Evolutionary conservation across 2,888 invertebrate genomes (phyloP).

Genomic region (Eupithecia abbreviata): DNA sequence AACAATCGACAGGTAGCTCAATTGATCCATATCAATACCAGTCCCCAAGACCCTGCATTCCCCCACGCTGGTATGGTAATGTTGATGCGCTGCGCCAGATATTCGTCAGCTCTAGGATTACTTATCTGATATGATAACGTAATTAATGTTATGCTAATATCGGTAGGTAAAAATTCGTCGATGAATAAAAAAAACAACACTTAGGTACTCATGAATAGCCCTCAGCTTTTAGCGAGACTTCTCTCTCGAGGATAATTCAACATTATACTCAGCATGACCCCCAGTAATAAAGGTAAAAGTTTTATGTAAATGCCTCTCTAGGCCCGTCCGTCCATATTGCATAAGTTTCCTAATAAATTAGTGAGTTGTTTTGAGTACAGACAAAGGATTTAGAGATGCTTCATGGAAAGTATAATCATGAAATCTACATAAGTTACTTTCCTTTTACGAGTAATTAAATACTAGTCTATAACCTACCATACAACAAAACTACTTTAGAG

Average conservation of each 20-base stretch:
- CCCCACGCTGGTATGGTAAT: too few relatives aligned
- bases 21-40: too few relatives aligned
- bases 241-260: constrained; percentile 40
- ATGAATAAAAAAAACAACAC: background rate
- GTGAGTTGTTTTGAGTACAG: constrained; percentile 55
- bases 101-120: too few relatives aligned
- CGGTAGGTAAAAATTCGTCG: background rate
- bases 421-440: constrained; percentile 9
- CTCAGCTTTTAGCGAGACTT: constrained; percentile 37
- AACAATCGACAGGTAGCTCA: too few relatives aligned
- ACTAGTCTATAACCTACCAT: background rate
- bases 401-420: constrained; percentile 1
- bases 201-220: constrained; percentile 3
- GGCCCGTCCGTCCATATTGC: constrained; percentile 51
- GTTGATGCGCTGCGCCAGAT: too few relatives aligned
- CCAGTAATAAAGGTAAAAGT: constrained; percentile 56
- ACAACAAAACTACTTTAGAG: background rate
- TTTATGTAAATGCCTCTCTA: constrained; percentile 57
- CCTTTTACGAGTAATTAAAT: background rate
- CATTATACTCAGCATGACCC: constrained; percentile 38
- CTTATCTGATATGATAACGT: too few relatives aligned
- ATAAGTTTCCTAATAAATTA: constrained; percentile 60
- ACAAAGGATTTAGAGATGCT: constrained; percentile 52
- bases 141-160: too few relatives aligned
- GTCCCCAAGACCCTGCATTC: too few relatives aligned